Conservation (phyloP, 2,113 vertebrate species). For the Rafetus swinhoei region DNA sequence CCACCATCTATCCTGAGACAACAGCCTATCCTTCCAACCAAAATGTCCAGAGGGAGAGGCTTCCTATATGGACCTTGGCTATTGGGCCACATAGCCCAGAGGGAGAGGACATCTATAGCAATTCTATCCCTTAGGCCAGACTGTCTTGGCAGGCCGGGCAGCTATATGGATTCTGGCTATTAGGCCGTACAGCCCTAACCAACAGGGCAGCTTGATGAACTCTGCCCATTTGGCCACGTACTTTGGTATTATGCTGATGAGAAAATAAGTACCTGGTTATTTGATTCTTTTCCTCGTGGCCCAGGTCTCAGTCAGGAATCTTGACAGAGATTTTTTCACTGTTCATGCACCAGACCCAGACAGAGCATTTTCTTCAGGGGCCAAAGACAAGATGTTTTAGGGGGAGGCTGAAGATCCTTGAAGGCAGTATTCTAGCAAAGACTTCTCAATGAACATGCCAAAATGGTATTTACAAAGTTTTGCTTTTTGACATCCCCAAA, state of each 20-base stretch:
- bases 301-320: not conserved
- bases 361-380: not conserved
- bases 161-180: no score
- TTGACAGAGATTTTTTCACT: not conserved
- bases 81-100: no score
- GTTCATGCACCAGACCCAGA: slow-evolving; percentile 17
- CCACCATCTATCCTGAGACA: no score
- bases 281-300: not conserved
- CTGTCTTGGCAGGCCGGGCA: no score
- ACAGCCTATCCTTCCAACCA: no score
- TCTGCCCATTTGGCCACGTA: not conserved
- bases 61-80: no score
- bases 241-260: not conserved
- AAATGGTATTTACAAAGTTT: not conserved
- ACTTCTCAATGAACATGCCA: accelerated
- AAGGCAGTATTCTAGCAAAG: not conserved
- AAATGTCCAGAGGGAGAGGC: no score
- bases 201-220: no score
- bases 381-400: not conserved
- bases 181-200: no score
- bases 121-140: no score
- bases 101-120: no score
- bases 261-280: not conserved
- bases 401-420: not conserved
- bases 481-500: not conserved